Evolutionary conservation across 2,113 vertebrate species (phyloP).

Genomic region (Columba livia): DNA sequence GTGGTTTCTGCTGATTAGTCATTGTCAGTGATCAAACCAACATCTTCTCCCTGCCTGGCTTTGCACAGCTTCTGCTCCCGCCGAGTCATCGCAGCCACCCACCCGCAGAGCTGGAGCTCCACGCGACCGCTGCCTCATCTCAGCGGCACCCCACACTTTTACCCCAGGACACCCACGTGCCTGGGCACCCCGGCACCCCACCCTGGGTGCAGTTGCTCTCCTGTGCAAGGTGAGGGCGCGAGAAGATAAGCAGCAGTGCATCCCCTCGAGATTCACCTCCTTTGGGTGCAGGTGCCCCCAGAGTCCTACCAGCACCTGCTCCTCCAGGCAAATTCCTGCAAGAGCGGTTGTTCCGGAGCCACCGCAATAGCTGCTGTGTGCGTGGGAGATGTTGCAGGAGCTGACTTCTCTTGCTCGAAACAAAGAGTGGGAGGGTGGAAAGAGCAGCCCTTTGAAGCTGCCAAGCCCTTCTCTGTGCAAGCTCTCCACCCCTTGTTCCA

Average conservation of each 20-base stretch:
- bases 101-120: neutral
- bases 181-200: neutral
- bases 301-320: neutral
- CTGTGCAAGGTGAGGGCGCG: rapidly evolving
- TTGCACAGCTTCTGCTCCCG: conserved; percentile 7
- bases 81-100: neutral
- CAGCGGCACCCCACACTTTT: neutral
- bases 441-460: conserved; percentile 2
- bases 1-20: neutral
- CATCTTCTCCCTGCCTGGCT: neutral
- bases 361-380: neutral
- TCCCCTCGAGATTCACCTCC: neutral
- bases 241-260: neutral
- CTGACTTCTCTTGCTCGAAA: neutral
- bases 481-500: neutral
- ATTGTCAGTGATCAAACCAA: neutral
- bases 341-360: neutral
- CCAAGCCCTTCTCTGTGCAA: neutral
- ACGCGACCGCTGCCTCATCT: neutral
- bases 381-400: rapidly evolving
- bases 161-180: neutral
- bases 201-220: neutral
- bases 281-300: neutral
- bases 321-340: neutral
- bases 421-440: neutral